phyloP scores from a whole-genome alignment of 30 jellyfish, hydroid and myxozoan genomes.

The Catostylus mosaicus region DNA sequence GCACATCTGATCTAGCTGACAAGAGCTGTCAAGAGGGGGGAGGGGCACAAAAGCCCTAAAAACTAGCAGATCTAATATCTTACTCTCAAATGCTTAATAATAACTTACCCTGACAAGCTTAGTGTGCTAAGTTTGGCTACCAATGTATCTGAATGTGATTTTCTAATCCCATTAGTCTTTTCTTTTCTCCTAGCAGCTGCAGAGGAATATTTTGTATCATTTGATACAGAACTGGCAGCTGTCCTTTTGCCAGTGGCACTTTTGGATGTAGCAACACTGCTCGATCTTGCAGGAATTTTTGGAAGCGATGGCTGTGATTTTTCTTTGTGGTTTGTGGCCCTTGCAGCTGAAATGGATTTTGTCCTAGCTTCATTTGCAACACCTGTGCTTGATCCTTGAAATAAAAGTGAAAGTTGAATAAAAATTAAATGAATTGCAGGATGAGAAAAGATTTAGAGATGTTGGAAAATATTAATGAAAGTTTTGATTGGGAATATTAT shows the following conservation, averaged over 20 bases:
- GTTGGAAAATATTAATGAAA: too few relatives aligned
- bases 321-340: not conserved
- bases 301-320: not conserved
- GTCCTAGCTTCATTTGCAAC: not conserved
- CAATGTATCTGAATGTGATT: conserved; percentile 19
- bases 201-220: not conserved
- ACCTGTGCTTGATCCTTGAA: not conserved
- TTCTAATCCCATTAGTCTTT: not conserved
- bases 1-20: too few relatives aligned
- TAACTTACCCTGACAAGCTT: conserved; percentile 32
- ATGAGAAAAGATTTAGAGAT: too few relatives aligned
- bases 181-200: not conserved
- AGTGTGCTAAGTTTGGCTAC: conserved; percentile 40
- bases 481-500: too few relatives aligned
- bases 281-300: not conserved
- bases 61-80: too few relatives aligned
- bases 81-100: too few relatives aligned
- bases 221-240: not conserved
- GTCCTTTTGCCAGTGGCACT: not conserved
- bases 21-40: too few relatives aligned
- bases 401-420: not conserved
- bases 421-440: too few relatives aligned
- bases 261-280: conserved; percentile 5
- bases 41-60: too few relatives aligned
- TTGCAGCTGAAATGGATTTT: not conserved